These are phyloP conservation scores for Alosa alosa DNA, from an alignment of 2,113 vertebrate genomes.

Conservation along the genomic window DNA sequence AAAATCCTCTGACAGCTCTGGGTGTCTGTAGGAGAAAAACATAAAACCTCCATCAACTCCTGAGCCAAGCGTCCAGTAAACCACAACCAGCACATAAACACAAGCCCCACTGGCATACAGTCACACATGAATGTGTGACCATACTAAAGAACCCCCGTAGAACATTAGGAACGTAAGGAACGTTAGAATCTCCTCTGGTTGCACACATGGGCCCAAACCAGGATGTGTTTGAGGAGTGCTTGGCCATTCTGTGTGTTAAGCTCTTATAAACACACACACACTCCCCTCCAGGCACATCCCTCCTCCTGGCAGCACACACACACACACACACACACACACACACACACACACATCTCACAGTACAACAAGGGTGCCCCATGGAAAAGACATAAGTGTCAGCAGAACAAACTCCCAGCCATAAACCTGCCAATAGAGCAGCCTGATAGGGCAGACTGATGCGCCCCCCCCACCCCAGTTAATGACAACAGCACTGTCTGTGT, in stretches of 20 bases:
- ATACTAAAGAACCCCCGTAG: too few species aligned
- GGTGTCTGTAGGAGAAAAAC: background rate
- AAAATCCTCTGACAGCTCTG: background rate
- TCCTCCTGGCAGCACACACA: background rate
- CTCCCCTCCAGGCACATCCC: background rate
- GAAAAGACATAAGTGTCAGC: conserved; percentile 61
- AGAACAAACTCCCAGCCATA: conserved; percentile 70
- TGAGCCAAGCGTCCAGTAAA: background rate
- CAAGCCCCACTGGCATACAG: background rate
- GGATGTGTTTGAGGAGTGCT: too few species aligned
- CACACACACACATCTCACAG: conserved; percentile 26
- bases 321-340: background rate
- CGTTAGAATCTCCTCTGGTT: too few species aligned
- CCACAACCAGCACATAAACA: background rate
- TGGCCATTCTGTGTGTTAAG: background rate
- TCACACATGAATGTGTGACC: too few species aligned
- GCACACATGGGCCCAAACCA: too few species aligned
- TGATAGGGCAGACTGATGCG: conserved; percentile 44
- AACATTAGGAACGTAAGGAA: too few species aligned
- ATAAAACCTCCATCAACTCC: background rate
- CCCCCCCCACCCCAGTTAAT: conserved; percentile 35
- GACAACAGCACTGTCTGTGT: background rate
- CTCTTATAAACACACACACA: background rate
- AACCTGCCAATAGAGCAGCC: conserved; percentile 69
- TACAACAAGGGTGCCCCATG: conserved; percentile 37